These are phyloP conservation scores for Mustelus asterias DNA, from an alignment of 2,113 vertebrate species.

Conservation along the genomic window DNA sequence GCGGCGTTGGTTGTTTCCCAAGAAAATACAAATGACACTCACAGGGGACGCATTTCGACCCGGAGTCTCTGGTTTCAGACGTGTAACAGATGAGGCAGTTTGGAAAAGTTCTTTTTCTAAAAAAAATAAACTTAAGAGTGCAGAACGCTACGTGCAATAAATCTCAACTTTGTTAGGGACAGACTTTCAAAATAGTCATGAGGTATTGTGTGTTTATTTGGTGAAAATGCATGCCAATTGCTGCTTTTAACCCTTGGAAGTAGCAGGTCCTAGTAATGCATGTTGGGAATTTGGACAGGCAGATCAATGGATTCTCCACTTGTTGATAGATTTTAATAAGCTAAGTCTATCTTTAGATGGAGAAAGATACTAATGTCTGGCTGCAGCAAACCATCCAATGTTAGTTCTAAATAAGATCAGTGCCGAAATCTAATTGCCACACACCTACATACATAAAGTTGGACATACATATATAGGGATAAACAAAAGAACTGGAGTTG, in stretches of 20 bases:
- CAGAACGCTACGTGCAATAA: background rate
- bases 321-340: background rate
- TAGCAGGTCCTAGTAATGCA: background rate
- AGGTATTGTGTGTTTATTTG: background rate
- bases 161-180: background rate
- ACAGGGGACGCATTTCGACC: background rate
- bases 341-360: background rate
- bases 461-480: background rate
- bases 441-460: background rate
- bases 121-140: background rate
- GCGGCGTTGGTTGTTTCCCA: background rate
- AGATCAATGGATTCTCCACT: background rate
- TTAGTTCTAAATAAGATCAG: background rate
- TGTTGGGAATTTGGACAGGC: background rate
- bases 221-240: background rate
- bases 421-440: background rate
- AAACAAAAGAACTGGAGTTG: background rate
- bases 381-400: background rate
- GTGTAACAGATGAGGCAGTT: background rate
- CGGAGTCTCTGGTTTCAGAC: conserved; percentile 25
- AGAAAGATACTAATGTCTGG: background rate
- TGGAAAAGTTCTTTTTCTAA: background rate
- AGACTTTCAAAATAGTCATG: background rate
- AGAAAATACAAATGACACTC: background rate
- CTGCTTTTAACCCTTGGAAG: background rate